Percentiles rank a stretch among this genome's conserved stretches.
phyloP scores from a whole-genome alignment of 2,797 vertebrate species.

The Thaleichthys pacificus region DNA sequence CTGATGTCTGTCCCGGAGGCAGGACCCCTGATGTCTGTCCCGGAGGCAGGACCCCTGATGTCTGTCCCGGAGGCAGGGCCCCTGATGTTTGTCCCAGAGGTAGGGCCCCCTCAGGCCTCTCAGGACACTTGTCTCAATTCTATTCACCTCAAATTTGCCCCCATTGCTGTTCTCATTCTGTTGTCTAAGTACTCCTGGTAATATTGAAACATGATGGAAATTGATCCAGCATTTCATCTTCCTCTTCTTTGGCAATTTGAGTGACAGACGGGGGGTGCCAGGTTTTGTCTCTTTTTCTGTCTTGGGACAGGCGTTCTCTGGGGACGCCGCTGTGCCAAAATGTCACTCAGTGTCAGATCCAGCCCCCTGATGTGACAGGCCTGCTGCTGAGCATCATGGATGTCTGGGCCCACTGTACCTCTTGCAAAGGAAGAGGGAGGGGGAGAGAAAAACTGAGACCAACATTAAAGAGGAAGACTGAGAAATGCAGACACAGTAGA shows the following conservation, averaged over 20 bases:
- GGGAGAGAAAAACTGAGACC: not conserved
- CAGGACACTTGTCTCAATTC: constrained; percentile 5
- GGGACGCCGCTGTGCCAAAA: constrained; percentile 38
- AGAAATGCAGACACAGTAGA: not conserved
- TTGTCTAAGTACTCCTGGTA: constrained; percentile 5
- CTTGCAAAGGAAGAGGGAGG: constrained; percentile 1
- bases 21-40: no score
- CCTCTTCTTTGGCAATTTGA: constrained; percentile 14
- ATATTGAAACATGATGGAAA: constrained; percentile 45
- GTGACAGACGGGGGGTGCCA: constrained; percentile 28
- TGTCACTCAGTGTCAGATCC: constrained; percentile 58
- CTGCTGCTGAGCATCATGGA: constrained; percentile 49
- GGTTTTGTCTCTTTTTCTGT: constrained; percentile 18
- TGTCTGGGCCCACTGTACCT: constrained; percentile 31
- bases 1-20: no score
- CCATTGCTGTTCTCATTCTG: constrained; percentile 7
- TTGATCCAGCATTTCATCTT: constrained; percentile 28
- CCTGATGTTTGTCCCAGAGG: no score
- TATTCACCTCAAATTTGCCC: constrained; percentile 17
- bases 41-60: no score
- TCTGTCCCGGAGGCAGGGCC: no score
- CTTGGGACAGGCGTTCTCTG: constrained; percentile 40
- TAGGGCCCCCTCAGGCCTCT: no score
- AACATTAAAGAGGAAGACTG: not conserved
- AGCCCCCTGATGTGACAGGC: constrained; percentile 39